These are phyloP conservation scores for Sycon ciliatum DNA, from an alignment of 37 sponge, comb jelly and placozoan species.

Conservation along the genomic window DNA sequence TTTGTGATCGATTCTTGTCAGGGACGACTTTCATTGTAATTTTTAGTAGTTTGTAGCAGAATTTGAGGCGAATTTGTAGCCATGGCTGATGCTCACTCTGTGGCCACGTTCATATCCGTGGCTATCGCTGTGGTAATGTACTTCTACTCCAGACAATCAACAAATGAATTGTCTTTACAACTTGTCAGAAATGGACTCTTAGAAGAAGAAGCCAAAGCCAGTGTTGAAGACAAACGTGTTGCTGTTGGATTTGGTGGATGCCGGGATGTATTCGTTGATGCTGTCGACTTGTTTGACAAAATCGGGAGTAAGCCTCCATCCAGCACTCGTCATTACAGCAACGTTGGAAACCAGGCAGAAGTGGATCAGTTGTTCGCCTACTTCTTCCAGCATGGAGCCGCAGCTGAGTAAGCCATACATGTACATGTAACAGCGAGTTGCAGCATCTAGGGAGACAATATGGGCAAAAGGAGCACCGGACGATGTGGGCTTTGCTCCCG, in stretches of 20 bases:
- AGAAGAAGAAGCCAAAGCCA: background rate
- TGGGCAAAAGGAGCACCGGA: background rate
- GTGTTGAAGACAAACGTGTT: background rate
- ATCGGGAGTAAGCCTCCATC: slow-evolving; percentile 23
- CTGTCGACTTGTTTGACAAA: slow-evolving; percentile 20
- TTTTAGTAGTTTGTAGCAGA: too few species aligned
- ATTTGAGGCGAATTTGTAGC: too few species aligned
- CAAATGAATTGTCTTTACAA: too few species aligned
- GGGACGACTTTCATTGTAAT: too few species aligned
- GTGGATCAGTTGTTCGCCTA: slow-evolving; percentile 46
- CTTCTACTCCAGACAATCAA: background rate
- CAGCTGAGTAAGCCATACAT: slow-evolving; percentile 44
- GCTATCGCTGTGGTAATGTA: background rate
- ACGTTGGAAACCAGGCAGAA: slow-evolving; percentile 10
- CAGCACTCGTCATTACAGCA: slow-evolving; percentile 30
- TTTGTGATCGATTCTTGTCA: too few species aligned
- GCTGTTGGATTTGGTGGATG: slow-evolving; percentile 62
- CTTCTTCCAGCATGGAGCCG: slow-evolving; percentile 44
- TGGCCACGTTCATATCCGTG: background rate
- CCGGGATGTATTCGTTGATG: slow-evolving; percentile 31
- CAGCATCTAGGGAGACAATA: background rate
- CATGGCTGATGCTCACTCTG: too few species aligned
- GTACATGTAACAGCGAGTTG: background rate
- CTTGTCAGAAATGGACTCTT: background rate
- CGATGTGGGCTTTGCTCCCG: too few species aligned